Percentiles rank a stretch among this genome's conserved stretches.
Evolutionary conservation across 2,888 invertebrate genomes (phyloP).

Genomic region (Pyrocoelia pectoralis): DNA sequence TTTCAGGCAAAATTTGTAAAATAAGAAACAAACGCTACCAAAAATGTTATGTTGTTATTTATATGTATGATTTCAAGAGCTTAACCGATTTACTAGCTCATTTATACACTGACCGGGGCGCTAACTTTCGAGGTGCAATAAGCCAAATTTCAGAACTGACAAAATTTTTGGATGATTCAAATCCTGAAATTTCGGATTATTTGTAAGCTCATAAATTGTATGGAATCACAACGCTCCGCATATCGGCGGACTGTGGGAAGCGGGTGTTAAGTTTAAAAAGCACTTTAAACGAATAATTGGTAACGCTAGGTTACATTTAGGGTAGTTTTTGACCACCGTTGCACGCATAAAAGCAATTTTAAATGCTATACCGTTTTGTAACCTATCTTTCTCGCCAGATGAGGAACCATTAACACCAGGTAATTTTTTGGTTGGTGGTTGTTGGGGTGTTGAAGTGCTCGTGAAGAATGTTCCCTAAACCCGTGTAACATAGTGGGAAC

Average conservation of each 20-base stretch:
- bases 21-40: neutral
- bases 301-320: neutral
- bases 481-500: no score
- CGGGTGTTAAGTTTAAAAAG: conserved; percentile 4
- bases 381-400: neutral
- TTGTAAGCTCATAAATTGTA: neutral
- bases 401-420: neutral
- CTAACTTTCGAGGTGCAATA: neutral
- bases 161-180: neutral
- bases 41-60: conserved; percentile 2
- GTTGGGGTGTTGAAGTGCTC: no score
- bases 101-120: neutral
- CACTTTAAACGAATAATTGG: neutral
- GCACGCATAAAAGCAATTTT: neutral
- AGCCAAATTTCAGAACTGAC: neutral
- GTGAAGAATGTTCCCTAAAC: no score
- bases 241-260: conserved; percentile 5
- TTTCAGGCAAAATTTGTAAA: neutral
- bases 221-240: neutral
- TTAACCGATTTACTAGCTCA: neutral
- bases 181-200: neutral
- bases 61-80: neutral
- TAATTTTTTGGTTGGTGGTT: conserved; percentile 2
- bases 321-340: neutral
- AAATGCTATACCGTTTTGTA: neutral